These are phyloP conservation scores for Notamacropus eugenii DNA, from an alignment of 2,797 vertebrate species.

Conservation along the genomic window DNA sequence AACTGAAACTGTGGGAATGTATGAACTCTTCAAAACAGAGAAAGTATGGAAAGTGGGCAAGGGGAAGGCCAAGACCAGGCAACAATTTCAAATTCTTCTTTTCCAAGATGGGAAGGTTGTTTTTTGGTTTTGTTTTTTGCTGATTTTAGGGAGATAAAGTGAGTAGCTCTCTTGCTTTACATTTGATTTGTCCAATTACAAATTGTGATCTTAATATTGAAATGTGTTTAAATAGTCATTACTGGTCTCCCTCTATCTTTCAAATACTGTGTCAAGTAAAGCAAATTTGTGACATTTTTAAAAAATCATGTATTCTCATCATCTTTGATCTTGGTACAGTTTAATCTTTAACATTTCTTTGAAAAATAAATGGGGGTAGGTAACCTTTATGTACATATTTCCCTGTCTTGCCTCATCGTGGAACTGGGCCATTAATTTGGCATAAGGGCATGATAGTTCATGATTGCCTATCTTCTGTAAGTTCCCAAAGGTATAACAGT, in stretches of 20 bases:
- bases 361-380: conserved; percentile 15
- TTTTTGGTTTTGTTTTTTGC: conserved; percentile 19
- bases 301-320: background rate
- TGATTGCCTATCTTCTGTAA: conserved; percentile 70
- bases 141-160: conserved; percentile 42
- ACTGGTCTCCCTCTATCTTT: background rate
- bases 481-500: conserved; percentile 72
- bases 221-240: background rate
- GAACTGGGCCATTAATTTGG: conserved; percentile 75
- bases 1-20: background rate
- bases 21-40: background rate
- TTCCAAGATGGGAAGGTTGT: conserved; percentile 45
- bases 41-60: background rate
- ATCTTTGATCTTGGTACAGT: background rate
- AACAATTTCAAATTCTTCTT: conserved; percentile 30
- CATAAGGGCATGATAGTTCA: conserved; percentile 76
- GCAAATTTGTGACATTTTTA: background rate
- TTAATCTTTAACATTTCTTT: conserved; percentile 36
- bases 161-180: conserved; percentile 41
- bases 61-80: background rate
- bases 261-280: background rate
- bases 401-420: conserved; percentile 37
- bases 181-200: conserved; percentile 25
- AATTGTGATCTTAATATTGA: conserved; percentile 28
- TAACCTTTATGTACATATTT: conserved; percentile 42